phyloP scores from a whole-genome alignment of 2,113 vertebrate genomes.

The Merops nubicus region DNA sequence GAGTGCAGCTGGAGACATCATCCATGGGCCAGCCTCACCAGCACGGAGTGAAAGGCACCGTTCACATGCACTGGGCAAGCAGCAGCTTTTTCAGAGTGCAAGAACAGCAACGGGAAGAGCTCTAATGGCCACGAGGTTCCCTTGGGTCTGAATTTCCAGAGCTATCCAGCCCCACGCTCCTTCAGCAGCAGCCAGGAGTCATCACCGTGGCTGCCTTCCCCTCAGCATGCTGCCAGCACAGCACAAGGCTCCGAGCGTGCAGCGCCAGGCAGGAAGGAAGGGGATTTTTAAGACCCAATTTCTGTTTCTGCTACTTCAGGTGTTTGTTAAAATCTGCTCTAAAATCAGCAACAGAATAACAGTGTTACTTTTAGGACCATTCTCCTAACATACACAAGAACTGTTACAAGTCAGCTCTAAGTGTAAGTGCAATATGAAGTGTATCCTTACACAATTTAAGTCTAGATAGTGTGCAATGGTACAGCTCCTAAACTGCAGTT shows the following conservation, averaged over 20 bases:
- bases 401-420: not conserved
- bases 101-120: fast-evolving
- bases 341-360: not conserved
- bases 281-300: not conserved
- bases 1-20: not conserved
- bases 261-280: not conserved
- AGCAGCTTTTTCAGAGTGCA: not conserved
- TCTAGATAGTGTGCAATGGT: fast-evolving
- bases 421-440: not conserved
- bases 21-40: fast-evolving
- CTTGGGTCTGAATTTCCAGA: not conserved
- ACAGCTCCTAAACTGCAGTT: not conserved
- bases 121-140: not conserved
- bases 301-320: not conserved
- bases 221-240: not conserved
- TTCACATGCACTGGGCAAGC: fast-evolving
- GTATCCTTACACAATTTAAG: too few species aligned
- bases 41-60: not conserved
- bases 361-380: not conserved
- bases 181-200: not conserved
- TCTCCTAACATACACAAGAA: not conserved
- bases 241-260: fast-evolving
- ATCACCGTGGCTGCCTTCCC: not conserved
- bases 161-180: not conserved
- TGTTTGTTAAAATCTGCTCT: not conserved